Evolutionary conservation across 2,113 vertebrate species (phyloP).

Genomic region (Psophia crepitans): DNA sequence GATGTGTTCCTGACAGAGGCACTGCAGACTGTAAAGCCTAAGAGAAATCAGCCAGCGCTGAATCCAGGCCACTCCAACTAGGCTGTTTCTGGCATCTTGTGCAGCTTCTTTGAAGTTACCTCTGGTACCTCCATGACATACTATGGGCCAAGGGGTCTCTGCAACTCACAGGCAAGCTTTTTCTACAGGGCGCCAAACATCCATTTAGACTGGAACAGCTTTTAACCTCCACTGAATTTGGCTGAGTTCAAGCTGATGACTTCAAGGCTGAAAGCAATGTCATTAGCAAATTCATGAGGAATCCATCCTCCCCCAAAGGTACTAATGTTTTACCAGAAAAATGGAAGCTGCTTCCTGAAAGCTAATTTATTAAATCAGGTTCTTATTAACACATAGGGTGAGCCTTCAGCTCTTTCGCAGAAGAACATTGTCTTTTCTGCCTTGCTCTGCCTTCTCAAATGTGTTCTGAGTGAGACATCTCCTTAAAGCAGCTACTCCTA

Average conservation of each 20-base stretch:
- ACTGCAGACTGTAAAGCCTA: not conserved
- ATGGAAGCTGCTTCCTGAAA: constrained; percentile 32
- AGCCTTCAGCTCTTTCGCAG: not conserved
- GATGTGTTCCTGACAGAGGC: not conserved
- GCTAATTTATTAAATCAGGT: constrained; percentile 27
- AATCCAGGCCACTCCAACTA: not conserved
- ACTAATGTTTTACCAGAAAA: constrained; percentile 35
- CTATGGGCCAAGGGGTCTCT: not conserved
- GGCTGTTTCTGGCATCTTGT: not conserved
- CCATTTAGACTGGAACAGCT: not conserved
- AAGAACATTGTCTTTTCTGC: not conserved
- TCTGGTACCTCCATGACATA: not conserved
- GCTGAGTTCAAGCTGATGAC: not conserved
- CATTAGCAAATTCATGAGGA: constrained; percentile 39
- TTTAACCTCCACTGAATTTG: constrained; percentile 4
- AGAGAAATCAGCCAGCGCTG: not conserved
- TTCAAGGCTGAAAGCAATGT: constrained; percentile 18
- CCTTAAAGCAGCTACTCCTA: not conserved
- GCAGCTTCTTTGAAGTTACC: not conserved
- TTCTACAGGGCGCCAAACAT: not conserved
- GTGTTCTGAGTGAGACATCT: not conserved
- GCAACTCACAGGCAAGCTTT: not conserved
- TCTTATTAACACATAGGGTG: not conserved
- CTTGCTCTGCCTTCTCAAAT: not conserved
- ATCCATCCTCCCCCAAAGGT: not conserved